These are phyloP conservation scores for Sinhomidia bicolor DNA, from an alignment of 2,888 invertebrate genomes.

Conservation along the genomic window DNA sequence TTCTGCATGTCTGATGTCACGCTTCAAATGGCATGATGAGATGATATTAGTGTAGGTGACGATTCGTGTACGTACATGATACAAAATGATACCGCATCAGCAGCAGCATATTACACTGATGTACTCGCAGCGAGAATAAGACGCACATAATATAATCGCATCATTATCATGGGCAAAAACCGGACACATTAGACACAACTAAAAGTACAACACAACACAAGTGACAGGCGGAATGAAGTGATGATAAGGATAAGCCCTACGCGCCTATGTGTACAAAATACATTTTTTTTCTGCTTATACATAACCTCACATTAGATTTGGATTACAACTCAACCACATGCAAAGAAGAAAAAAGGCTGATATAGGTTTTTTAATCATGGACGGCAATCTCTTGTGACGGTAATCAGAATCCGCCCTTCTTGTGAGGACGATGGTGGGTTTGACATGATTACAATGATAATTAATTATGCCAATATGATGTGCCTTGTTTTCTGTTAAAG, in stretches of 20 bases:
- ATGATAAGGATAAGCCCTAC: conserved; percentile 12
- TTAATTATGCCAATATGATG: conserved; percentile 67
- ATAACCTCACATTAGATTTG: conserved; percentile 34
- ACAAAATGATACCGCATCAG: conserved; percentile 19
- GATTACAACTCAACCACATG: conserved; percentile 18
- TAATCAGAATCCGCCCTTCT: conserved; percentile 57
- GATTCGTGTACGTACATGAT: conserved; percentile 35
- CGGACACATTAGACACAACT: conserved; percentile 25
- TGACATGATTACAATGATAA: conserved; percentile 67
- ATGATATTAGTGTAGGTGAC: conserved; percentile 42
- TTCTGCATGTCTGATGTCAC: conserved; percentile 45
- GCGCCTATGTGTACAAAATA: background rate
- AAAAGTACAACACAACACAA: conserved; percentile 39
- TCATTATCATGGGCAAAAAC: conserved; percentile 37
- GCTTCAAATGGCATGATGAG: conserved; percentile 34
- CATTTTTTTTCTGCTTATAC: background rate
- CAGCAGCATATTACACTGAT: too few relatives aligned
- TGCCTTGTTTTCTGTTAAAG: conserved; percentile 9
- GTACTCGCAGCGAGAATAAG: background rate
- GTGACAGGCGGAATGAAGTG: conserved; percentile 52
- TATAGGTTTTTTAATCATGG: conserved; percentile 40
- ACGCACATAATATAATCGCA: conserved; percentile 27
- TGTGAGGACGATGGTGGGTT: conserved; percentile 27
- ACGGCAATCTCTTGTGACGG: conserved; percentile 45
- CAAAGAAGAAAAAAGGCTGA: background rate